Evolutionary conservation across 53 echinoderm and acorn worm genomes (phyloP).

Genomic region (Echinometra lucunter): DNA sequence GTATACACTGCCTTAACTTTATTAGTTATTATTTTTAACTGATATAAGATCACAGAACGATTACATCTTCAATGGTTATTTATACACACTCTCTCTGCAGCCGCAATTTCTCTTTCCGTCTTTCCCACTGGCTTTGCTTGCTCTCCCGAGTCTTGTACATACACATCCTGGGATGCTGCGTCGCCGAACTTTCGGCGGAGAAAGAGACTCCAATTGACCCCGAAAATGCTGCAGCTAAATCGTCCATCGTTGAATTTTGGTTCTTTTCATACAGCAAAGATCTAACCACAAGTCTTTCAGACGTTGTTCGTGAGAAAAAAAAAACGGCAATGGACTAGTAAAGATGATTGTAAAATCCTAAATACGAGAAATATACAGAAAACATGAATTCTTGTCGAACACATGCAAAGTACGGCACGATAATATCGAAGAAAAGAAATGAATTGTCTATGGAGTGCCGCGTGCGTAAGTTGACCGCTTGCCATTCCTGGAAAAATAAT

Average conservation of each 20-base stretch:
- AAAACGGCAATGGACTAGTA: background rate
- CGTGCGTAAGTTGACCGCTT: too few relatives aligned
- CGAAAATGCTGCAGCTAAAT: conserved; percentile 61
- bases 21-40: too few relatives aligned
- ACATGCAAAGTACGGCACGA: too few relatives aligned
- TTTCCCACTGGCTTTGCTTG: conserved; percentile 55
- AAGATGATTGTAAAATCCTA: background rate
- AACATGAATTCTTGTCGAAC: too few relatives aligned
- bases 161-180: conserved; percentile 68
- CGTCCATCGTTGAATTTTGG: conserved; percentile 28
- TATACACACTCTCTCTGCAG: conserved; percentile 59
- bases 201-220: conserved; percentile 61
- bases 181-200: conserved; percentile 69
- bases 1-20: too few relatives aligned
- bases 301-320: background rate
- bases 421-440: too few relatives aligned
- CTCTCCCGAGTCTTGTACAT: conserved; percentile 59
- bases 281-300: background rate
- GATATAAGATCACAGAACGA: background rate
- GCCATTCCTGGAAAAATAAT: too few relatives aligned
- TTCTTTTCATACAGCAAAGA: background rate
- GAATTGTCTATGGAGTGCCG: too few relatives aligned
- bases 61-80: background rate
- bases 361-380: background rate
- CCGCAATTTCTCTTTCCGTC: conserved; percentile 35